A percentile compares a stretch with the other conserved stretches of the same genome.
These are phyloP conservation scores for Polylopha cassiicola DNA, from an alignment of 2,888 invertebrate genomes.

Conservation along the genomic window DNA sequence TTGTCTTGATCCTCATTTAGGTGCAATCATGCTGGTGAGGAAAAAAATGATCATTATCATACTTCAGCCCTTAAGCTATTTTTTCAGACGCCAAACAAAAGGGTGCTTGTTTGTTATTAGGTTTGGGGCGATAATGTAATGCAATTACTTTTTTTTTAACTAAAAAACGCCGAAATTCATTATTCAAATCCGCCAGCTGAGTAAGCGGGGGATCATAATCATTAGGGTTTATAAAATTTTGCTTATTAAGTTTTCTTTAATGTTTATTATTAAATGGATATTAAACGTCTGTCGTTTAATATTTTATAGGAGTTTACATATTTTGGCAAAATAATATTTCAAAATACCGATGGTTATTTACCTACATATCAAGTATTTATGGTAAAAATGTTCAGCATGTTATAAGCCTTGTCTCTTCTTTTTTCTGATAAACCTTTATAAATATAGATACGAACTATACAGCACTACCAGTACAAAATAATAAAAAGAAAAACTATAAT, in stretches of 20 bases:
- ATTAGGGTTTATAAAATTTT: slow-evolving; percentile 47
- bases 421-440: too few relatives aligned
- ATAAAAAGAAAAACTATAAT: neutral
- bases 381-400: too few relatives aligned
- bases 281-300: too few relatives aligned
- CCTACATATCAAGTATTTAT: too few relatives aligned
- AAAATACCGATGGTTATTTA: too few relatives aligned
- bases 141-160: slow-evolving; percentile 67
- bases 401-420: too few relatives aligned
- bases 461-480: neutral
- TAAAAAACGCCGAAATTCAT: slow-evolving; percentile 61
- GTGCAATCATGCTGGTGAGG: slow-evolving; percentile 66
- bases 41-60: slow-evolving; percentile 73
- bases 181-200: slow-evolving; percentile 75
- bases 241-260: slow-evolving; percentile 14
- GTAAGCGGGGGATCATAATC: slow-evolving; percentile 52
- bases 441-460: too few relatives aligned
- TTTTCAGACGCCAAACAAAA: slow-evolving; percentile 73
- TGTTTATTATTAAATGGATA: too few relatives aligned
- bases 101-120: slow-evolving; percentile 74
- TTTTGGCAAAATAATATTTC: neutral
- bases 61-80: slow-evolving; percentile 75
- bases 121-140: slow-evolving; percentile 76
- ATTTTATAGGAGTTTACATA: too few relatives aligned
- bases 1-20: slow-evolving; percentile 72